These are phyloP conservation scores for Heliconius eleuchia DNA, from an alignment of 1,140 invertebrate species.

Conservation along the genomic window DNA sequence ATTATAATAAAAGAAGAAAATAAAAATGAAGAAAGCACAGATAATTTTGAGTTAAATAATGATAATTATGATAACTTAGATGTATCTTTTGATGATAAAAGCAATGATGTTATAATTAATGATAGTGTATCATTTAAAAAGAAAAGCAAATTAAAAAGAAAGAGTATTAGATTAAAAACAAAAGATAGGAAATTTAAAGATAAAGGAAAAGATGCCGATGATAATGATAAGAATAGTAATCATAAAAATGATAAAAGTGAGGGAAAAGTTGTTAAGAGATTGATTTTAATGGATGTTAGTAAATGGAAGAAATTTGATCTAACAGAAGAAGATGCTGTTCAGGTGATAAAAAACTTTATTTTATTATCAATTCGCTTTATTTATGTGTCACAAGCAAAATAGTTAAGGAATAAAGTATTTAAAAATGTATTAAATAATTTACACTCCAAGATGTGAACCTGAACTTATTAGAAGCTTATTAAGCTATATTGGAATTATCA, in stretches of 20 bases:
- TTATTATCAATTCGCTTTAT: too few relatives aligned
- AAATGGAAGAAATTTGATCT: constrained; percentile 59
- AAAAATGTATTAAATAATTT: too few relatives aligned
- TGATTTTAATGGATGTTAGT: constrained; percentile 41
- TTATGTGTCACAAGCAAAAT: too few relatives aligned
- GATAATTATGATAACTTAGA: not conserved
- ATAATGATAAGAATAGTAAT: constrained; percentile 6
- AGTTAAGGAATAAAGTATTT: too few relatives aligned
- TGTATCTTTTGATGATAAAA: constrained; percentile 2
- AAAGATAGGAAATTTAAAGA: constrained; percentile 17
- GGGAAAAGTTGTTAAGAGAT: constrained; percentile 38
- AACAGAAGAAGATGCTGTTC: constrained; percentile 65
- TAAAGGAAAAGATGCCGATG: not conserved
- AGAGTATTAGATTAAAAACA: constrained; percentile 6
- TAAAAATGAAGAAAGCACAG: constrained; percentile 23
- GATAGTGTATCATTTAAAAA: constrained; percentile 6
- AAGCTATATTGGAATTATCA: too few relatives aligned
- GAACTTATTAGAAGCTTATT: too few relatives aligned
- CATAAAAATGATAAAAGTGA: constrained; percentile 26
- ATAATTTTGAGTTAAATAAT: constrained; percentile 5
- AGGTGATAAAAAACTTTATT: constrained; percentile 29
- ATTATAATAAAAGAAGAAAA: constrained; percentile 30
- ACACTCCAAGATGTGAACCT: too few relatives aligned
- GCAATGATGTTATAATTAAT: not conserved
- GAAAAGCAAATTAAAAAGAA: constrained; percentile 15